A percentile compares a stretch with the other conserved stretches of the same genome.
Evolutionary conservation across 2,113 vertebrate species (phyloP).

Genomic region (Chelonoidis abingdonii): DNA sequence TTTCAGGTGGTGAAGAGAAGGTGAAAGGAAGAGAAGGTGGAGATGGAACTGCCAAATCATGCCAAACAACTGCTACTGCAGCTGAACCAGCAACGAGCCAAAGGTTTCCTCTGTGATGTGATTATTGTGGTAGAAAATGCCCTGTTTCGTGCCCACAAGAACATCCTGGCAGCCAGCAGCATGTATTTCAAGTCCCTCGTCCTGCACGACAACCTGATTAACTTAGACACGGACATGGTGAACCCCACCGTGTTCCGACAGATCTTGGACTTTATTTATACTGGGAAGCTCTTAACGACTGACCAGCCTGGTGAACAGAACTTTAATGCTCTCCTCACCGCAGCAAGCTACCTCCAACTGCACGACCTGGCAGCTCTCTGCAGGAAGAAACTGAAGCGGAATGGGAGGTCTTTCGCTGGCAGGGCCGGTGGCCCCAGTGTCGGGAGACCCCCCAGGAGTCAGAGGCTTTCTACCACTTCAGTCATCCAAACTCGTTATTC

Average conservation of each 20-base stretch:
- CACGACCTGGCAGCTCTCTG: conserved; percentile 96
- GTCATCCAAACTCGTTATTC: conserved; percentile 90
- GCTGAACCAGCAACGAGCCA: conserved; percentile 99
- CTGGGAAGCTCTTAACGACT: conserved; percentile 91
- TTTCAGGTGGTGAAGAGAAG: conserved; percentile 88
- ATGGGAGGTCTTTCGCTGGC: conserved; percentile 85
- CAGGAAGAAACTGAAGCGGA: conserved; percentile 94
- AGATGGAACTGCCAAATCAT: conserved; percentile 99
- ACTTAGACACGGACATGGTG: conserved; percentile 98
- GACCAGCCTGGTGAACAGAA: conserved; percentile 94
- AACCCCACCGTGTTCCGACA: conserved; percentile 96
- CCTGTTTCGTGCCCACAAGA: conserved; percentile 98
- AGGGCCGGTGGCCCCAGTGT: conserved; percentile 84
- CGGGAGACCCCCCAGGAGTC: conserved; percentile 88
- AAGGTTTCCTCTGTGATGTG: conserved; percentile 98
- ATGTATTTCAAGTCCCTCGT: conserved; percentile 99
- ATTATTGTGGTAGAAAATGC: conserved; percentile 99
- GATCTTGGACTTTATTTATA: conserved; percentile 99
- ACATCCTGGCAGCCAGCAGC: conserved; percentile 97
- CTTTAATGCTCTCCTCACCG: conserved; percentile 94
- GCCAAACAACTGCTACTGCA: conserved; percentile 99
- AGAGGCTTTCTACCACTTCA: conserved; percentile 88
- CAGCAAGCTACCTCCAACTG: conserved; percentile 99
- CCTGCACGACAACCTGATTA: conserved; percentile 98
- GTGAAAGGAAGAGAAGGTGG: conserved; percentile 88